Evolutionary conservation across 2,113 vertebrate species (phyloP).

Genomic region (Psammodynastes pulverulentus): DNA sequence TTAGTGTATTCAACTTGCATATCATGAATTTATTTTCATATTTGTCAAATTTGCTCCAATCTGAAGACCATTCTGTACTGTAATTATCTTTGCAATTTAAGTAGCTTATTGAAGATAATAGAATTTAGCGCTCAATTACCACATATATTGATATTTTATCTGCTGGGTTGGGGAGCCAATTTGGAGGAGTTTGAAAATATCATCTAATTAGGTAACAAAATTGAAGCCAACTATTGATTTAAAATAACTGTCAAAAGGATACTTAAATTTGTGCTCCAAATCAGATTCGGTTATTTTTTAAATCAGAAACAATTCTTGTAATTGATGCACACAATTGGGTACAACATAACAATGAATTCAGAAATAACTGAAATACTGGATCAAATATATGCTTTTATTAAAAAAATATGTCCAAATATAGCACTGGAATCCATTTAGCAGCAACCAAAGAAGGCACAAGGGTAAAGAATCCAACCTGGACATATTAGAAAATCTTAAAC

Average conservation of each 20-base stretch:
- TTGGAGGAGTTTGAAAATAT: not conserved
- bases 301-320: not conserved
- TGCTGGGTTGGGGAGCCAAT: not conserved
- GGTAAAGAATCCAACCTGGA: slow-evolving; percentile 39
- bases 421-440: slow-evolving; percentile 47
- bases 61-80: not conserved
- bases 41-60: not conserved
- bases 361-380: not conserved
- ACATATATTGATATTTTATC: not conserved
- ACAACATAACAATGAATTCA: not conserved
- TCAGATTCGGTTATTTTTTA: not conserved
- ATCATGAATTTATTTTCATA: not conserved
- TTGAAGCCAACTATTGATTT: not conserved
- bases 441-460: slow-evolving; percentile 57
- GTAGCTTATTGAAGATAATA: not conserved
- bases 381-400: slow-evolving; percentile 39
- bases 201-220: not conserved
- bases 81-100: not conserved
- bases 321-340: not conserved
- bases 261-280: not conserved
- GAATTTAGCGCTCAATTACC: not conserved
- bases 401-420: slow-evolving; percentile 43
- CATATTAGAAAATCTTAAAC: slow-evolving; percentile 39
- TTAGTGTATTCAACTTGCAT: not conserved
- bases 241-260: not conserved